A percentile compares a stretch with the other conserved stretches of the same genome.
Conservation (phyloP, 2,797 vertebrate genomes). For the Enteromius unitaeniatus region DNA sequence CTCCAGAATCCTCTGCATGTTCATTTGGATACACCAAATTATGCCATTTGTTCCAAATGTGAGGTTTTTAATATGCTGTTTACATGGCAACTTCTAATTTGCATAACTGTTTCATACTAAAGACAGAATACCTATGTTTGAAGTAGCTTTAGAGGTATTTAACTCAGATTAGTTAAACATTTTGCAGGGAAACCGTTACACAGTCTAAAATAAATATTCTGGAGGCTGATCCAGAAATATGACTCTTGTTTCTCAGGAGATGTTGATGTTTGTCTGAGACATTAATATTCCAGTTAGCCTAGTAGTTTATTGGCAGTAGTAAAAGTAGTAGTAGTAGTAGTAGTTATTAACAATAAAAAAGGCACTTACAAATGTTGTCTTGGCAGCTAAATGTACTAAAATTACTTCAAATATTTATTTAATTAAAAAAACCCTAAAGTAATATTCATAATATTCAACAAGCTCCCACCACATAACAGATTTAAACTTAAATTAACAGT, state of each 20-base stretch:
- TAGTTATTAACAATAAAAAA: too few relatives aligned
- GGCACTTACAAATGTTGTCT: too few relatives aligned
- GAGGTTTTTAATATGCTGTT: neutral
- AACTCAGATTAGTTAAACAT: neutral
- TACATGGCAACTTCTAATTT: too few relatives aligned
- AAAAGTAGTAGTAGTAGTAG: neutral
- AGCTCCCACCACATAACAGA: too few relatives aligned
- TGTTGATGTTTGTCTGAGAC: neutral
- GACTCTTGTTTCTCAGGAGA: neutral
- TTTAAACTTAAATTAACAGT: too few relatives aligned
- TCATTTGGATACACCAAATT: neutral
- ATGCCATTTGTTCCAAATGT: neutral
- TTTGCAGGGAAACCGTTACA: neutral
- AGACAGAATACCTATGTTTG: neutral
- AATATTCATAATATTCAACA: too few relatives aligned
- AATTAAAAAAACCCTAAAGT: too few relatives aligned
- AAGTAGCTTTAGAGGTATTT: neutral
- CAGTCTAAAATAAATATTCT: neutral
- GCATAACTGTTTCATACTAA: too few relatives aligned
- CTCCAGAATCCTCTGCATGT: neutral
- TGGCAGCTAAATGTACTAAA: too few relatives aligned
- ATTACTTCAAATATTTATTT: too few relatives aligned
- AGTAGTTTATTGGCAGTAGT: neutral
- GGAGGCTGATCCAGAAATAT: slow-evolving; percentile 3
- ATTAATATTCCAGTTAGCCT: neutral